Evolutionary conservation across 2,113 vertebrate genomes (phyloP).

Genomic region (rabbit (Oryctolagus cuniculus)): DNA sequence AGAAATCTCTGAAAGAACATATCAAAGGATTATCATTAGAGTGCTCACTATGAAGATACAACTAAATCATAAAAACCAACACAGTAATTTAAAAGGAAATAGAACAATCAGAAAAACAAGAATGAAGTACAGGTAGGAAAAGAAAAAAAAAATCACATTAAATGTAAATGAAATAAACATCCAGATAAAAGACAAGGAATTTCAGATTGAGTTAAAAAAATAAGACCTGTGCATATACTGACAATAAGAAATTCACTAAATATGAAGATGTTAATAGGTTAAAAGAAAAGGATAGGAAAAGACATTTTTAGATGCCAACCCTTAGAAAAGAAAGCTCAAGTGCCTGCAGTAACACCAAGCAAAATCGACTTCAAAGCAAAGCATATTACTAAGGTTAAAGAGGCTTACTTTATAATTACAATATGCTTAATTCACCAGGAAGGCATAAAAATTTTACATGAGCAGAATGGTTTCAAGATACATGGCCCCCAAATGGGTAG

Average conservation of each 20-base stretch:
- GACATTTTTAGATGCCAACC: background rate
- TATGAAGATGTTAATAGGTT: background rate
- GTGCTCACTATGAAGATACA: background rate
- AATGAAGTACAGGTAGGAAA: background rate
- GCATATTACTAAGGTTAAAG: background rate
- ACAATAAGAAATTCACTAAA: background rate
- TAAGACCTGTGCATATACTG: background rate
- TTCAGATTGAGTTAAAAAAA: background rate
- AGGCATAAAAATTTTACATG: background rate
- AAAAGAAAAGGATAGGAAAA: background rate
- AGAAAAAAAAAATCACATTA: background rate
- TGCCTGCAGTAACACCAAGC: background rate
- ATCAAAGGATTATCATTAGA: background rate
- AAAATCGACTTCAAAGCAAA: background rate
- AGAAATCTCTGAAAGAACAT: background rate
- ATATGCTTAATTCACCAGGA: background rate
- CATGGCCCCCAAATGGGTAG: background rate
- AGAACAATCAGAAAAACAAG: background rate
- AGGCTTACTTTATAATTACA: background rate
- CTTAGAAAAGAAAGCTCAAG: background rate
- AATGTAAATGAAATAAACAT: background rate
- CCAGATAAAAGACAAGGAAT: background rate
- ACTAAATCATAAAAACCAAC: background rate
- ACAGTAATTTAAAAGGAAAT: background rate
- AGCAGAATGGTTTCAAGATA: background rate